Base-by-base conservation (phyloP, 2,797 vertebrate species). In the Danionella dracula region DNA sequence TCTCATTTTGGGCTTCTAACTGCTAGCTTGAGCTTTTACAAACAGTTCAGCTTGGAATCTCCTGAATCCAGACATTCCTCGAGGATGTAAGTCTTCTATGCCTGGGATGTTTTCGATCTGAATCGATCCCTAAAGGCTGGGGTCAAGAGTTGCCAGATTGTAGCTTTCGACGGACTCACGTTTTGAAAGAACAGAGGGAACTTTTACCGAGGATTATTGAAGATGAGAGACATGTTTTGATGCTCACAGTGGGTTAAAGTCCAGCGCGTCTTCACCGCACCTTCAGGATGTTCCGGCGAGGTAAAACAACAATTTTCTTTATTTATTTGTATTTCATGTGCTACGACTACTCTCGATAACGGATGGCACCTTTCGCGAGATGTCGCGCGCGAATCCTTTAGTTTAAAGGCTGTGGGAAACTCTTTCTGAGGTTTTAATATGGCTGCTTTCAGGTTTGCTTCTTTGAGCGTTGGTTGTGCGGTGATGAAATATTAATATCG, bases 251-350 rank as follows among this genome's bases (percentile, higher is more conserved):
- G 66, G 49, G 37, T 54, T 61, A 62, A 61, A 54, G 57, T 54
- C 16, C 57, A 46, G 50, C 15, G 50, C 42, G 46, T 11, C 40
- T 23, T 40, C 59, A 49, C 45, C 13, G 53, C 49, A 46, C 59
- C 37, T 65, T 56, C 74, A 76, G 68, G 57, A 76, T 76, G 74
- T 76, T 73, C 64, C 69, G 50, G 56, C 67, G 67, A 66, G 74
- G 70, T 75, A 77, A 72, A 66, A 59, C 20, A 27, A 17, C 41
- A 31, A 37, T 51, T 32, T 11, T 32, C 9, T 6, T 56, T 55
- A 55, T 66, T 16, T 63, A 31, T 37, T 37, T 35, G 41, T 45
- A 8, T 13, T 66, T 37, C 29, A 10, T n/a, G 54, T 45, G 37
- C 7, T 53, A 37, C 46, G 20, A n/a, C n/a, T n/a, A n/a, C n/a